Percentiles rank a stretch among this genome's conserved stretches.
Conservation (phyloP, 2,113 vertebrate species). For the Xenopus tropicalis region UCB_Xtro_10.0 CM004444.2:25478001-25478500, state of each 20-base stretch:
- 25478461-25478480: no score
- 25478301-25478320: background rate
- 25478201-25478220: conserved; percentile 9
- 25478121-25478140: background rate
- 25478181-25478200: background rate
- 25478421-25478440: no score
- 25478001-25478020: no score
- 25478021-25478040: background rate
- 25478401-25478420: no score
- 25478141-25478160: background rate
- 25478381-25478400: no score
- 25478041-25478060: background rate
- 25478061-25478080: background rate
- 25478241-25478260: conserved; percentile 2
- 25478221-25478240: conserved; percentile 2
- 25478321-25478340: no score
- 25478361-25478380: no score
- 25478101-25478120: background rate
- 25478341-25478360: no score
- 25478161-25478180: background rate
- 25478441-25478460: no score
- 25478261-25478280: background rate
- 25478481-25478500: no score
- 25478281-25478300: background rate
- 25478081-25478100: background rate